These are phyloP conservation scores for Cynopterus sphinx DNA, from an alignment of 2,797 vertebrate genomes.

Conservation along the genomic window DNA sequence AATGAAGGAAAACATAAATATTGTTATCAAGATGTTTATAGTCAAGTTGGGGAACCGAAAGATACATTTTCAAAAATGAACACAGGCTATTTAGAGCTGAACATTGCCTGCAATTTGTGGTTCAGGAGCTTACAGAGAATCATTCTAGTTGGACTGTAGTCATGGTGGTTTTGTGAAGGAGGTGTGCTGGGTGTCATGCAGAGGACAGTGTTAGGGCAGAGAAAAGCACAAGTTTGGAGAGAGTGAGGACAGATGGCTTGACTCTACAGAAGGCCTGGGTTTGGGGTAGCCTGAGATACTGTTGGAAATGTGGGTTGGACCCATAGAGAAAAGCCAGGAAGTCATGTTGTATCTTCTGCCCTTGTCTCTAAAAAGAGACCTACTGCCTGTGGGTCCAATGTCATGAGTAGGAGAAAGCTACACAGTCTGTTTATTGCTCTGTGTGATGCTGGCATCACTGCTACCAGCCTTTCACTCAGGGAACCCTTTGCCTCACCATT, in stretches of 20 bases:
- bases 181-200: accelerated
- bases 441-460: neutral
- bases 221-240: neutral
- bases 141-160: neutral
- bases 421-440: neutral
- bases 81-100: neutral
- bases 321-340: neutral
- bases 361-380: neutral
- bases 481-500: neutral
- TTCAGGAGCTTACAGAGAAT: neutral
- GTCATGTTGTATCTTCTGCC: neutral
- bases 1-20: neutral
- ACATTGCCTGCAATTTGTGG: accelerated
- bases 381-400: neutral
- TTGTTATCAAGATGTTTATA: neutral
- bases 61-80: accelerated
- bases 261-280: neutral
- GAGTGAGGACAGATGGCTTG: neutral
- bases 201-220: neutral
- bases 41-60: neutral
- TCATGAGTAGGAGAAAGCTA: neutral
- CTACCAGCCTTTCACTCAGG: no score
- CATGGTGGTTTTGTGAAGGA: neutral
- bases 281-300: neutral
- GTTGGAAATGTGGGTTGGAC: neutral